These are phyloP conservation scores for Climacteris rufus DNA, from an alignment of 2,113 vertebrate genomes.

Conservation along the genomic window DNA sequence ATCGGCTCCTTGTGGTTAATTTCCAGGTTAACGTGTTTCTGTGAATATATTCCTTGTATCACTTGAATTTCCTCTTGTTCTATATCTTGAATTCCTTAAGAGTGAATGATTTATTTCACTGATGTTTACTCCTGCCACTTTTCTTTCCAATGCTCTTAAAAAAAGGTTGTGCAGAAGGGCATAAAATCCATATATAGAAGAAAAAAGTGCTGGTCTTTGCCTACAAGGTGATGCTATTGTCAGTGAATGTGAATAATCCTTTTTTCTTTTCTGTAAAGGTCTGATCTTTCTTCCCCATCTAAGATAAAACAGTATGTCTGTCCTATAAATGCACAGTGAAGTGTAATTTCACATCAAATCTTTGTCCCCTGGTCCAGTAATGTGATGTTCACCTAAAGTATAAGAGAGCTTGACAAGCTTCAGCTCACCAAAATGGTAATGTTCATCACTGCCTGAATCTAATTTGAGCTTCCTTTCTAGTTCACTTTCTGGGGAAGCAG, in stretches of 20 bases:
- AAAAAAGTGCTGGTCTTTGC: neutral
- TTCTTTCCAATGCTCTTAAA: neutral
- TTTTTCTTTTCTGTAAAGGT: neutral
- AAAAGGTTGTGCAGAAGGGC: neutral
- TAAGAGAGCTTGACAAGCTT: conserved; percentile 44
- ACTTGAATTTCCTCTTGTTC: neutral
- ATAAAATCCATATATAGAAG: conserved; percentile 22
- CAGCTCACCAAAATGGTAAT: conserved; percentile 53
- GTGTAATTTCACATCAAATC: conserved; percentile 58
- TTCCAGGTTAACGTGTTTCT: neutral
- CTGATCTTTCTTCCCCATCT: conserved; percentile 3
- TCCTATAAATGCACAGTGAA: conserved; percentile 47
- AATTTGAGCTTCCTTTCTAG: conserved; percentile 9
- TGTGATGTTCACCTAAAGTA: conserved; percentile 11
- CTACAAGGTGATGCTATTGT: neutral
- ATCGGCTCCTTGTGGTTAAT: neutral
- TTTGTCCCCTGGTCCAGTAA: neutral
- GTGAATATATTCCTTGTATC: neutral
- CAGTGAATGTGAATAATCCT: neutral
- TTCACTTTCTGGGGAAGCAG: neutral
- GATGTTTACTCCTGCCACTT: conserved; percentile 10
- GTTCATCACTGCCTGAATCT: conserved; percentile 40
- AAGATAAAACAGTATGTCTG: conserved; percentile 29
- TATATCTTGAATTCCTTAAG: neutral
- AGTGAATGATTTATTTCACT: conserved; percentile 20